A percentile compares a stretch with the other conserved stretches of the same genome.
phyloP scores from a whole-genome alignment of 2,888 invertebrate genomes.

The Mesorhabditis belari region DNA sequence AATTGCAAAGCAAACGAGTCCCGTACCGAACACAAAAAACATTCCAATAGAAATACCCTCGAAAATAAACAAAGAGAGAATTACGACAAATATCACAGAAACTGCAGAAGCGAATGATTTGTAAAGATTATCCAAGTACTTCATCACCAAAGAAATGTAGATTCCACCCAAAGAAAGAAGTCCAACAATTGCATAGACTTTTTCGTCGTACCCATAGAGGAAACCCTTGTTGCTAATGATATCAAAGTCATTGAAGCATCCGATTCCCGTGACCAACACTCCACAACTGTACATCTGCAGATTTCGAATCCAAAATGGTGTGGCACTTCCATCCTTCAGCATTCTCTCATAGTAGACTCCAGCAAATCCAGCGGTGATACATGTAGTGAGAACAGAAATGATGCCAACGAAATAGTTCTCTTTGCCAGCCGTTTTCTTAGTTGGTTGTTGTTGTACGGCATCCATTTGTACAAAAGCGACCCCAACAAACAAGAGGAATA shows the following conservation, averaged over 20 bases:
- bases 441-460: neutral
- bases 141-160: slow-evolving; percentile 53
- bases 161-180: slow-evolving; percentile 49
- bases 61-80: neutral
- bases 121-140: slow-evolving; percentile 52
- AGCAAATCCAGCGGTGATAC: slow-evolving; percentile 54
- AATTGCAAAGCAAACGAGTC: slow-evolving; percentile 47
- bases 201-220: slow-evolving; percentile 48
- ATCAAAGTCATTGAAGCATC: slow-evolving; percentile 37
- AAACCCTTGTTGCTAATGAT: slow-evolving; percentile 44
- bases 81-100: slow-evolving; percentile 42
- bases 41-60: slow-evolving; percentile 33
- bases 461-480: slow-evolving; percentile 50
- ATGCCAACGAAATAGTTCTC: slow-evolving; percentile 50
- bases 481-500: slow-evolving; percentile 49
- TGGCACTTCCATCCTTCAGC: slow-evolving; percentile 50
- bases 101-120: slow-evolving; percentile 54
- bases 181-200: slow-evolving; percentile 46
- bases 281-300: slow-evolving; percentile 54
- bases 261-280: slow-evolving; percentile 40
- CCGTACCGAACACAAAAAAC: slow-evolving; percentile 49
- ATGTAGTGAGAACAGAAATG: slow-evolving; percentile 49
- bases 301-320: slow-evolving; percentile 53
- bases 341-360: slow-evolving; percentile 54
- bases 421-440: slow-evolving; percentile 8